Percentiles rank a stretch among this genome's conserved stretches.
These are phyloP conservation scores for Rhegmatorhina hoffmannsi DNA, from an alignment of 2,113 vertebrate genomes.

Conservation along the genomic window DNA sequence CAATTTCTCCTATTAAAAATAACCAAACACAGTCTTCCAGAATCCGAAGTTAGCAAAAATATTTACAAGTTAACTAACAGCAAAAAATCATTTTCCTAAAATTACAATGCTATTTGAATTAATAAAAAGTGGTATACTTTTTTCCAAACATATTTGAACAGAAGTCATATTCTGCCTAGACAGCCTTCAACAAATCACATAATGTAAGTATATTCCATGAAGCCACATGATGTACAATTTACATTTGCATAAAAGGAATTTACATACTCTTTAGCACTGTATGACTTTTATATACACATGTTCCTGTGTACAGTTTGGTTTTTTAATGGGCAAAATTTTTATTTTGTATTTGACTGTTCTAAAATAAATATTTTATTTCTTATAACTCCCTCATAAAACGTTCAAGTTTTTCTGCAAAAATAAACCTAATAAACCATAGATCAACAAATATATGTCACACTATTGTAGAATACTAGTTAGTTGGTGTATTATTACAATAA, in stretches of 20 bases:
- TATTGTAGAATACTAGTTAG: not conserved
- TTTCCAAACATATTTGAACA: not conserved
- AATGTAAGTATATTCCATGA: not conserved
- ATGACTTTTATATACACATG: not conserved
- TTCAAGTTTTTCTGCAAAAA: not conserved
- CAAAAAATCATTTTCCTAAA: not conserved
- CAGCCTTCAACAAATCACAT: not conserved
- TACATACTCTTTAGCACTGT: not conserved
- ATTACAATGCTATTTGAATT: not conserved
- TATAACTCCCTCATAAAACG: not conserved
- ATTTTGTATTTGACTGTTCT: not conserved
- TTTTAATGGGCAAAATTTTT: not conserved
- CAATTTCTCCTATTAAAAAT: not conserved
- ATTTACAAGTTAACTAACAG: not conserved
- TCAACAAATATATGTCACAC: not conserved
- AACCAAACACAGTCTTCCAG: not conserved
- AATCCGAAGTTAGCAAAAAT: not conserved
- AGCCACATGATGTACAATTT: not conserved
- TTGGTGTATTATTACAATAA: not conserved
- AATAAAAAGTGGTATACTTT: not conserved
- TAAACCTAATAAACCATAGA: not conserved
- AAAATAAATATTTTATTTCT: not conserved
- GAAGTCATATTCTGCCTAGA: not conserved
- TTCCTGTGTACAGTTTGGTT: fast-evolving
- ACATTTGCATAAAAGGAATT: not conserved